Percentiles rank a stretch among this genome's conserved stretches.
These are phyloP conservation scores for Scophthalmus maximus DNA, from an alignment of 2,113 vertebrate species.

Conservation along the genomic window DNA sequence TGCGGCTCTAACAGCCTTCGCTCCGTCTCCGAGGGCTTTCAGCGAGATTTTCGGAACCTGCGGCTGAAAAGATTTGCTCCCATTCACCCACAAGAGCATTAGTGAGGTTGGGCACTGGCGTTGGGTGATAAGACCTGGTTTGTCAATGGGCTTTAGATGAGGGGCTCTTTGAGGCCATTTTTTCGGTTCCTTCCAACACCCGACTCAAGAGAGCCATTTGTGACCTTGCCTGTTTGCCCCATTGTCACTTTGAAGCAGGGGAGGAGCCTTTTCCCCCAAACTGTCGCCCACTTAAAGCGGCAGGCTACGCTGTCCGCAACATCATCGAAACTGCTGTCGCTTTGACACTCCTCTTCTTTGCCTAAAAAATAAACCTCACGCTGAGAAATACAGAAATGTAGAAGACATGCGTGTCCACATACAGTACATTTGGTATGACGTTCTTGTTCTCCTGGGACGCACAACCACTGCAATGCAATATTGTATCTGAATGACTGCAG, in stretches of 20 bases:
- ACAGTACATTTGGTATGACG: too few species aligned
- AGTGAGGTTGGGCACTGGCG: conserved; percentile 43
- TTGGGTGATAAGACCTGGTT: conserved; percentile 37
- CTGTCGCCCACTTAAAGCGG: neutral
- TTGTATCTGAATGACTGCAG: conserved; percentile 29
- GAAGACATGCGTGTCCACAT: neutral
- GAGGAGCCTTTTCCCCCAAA: neutral
- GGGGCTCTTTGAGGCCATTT: conserved; percentile 14
- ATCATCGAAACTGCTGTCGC: too few species aligned
- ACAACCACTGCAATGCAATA: conserved; percentile 19
- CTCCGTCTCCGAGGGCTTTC: conserved; percentile 14
- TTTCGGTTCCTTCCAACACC: neutral
- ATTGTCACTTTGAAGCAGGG: neutral
- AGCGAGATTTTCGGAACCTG: conserved; percentile 18
- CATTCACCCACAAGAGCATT: conserved; percentile 53
- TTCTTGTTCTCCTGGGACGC: conserved; percentile 9
- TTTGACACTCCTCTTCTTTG: too few species aligned
- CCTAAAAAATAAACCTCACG: too few species aligned
- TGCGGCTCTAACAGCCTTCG: neutral
- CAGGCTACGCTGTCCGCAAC: neutral
- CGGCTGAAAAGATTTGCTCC: conserved; percentile 46
- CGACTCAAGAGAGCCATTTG: conserved; percentile 20
- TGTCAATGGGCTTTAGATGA: conserved; percentile 45
- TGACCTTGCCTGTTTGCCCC: neutral
- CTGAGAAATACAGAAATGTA: neutral